phyloP scores from a whole-genome alignment of 37 sponge, comb jelly and placozoan species.

The Corticium candelabrum region DNA sequence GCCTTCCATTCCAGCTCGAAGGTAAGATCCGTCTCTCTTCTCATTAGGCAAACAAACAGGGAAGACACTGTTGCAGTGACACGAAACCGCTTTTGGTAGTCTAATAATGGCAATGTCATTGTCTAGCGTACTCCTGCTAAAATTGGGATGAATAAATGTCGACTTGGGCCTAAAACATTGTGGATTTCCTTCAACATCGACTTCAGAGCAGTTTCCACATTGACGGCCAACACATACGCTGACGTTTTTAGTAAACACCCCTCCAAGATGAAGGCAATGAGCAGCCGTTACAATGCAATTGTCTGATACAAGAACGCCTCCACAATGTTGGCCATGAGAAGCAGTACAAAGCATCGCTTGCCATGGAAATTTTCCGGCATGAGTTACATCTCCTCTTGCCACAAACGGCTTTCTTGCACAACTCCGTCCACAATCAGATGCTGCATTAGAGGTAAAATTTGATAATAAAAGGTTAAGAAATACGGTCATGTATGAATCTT shows the following conservation, averaged over 20 bases:
- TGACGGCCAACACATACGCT: background rate
- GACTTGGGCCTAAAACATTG: background rate
- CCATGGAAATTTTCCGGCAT: too few relatives aligned
- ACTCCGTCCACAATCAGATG: too few relatives aligned
- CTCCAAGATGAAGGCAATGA: background rate
- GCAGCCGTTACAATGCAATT: background rate
- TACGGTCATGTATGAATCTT: too few relatives aligned
- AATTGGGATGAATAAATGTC: background rate
- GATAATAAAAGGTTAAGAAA: too few relatives aligned
- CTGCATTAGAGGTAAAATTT: too few relatives aligned
- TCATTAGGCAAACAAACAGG: background rate
- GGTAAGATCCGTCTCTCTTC: background rate
- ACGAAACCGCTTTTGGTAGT: background rate
- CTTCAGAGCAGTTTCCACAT: background rate
- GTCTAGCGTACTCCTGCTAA: background rate
- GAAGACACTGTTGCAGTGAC: background rate
- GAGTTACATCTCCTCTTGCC: too few relatives aligned
- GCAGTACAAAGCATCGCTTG: too few relatives aligned
- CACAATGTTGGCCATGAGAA: too few relatives aligned
- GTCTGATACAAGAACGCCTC: background rate
- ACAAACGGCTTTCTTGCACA: too few relatives aligned
- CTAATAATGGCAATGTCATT: background rate
- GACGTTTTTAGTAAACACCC: background rate
- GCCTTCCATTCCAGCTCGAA: too few relatives aligned
- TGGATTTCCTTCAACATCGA: background rate